phyloP scores from a whole-genome alignment of 1,140 invertebrate genomes.

The Bombyx mandarina region DNA sequence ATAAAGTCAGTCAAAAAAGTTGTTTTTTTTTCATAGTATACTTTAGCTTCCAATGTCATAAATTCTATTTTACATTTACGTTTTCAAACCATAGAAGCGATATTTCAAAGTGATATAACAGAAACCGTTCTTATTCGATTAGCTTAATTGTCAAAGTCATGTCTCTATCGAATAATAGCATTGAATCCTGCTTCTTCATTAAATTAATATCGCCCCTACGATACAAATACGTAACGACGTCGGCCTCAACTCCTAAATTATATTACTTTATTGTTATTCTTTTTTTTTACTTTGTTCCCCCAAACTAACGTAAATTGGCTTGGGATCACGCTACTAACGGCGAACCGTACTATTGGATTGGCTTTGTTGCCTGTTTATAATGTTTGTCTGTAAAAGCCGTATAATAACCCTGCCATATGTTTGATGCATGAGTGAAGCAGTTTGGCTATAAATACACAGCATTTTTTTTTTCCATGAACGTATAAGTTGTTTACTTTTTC shows the following conservation, averaged over 20 bases:
- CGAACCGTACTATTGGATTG: slow-evolving; percentile 60
- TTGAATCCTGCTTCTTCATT: slow-evolving; percentile 55
- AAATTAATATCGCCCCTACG: slow-evolving; percentile 54
- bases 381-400: too few relatives aligned
- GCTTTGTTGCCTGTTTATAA: slow-evolving; percentile 28
- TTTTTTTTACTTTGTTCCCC: slow-evolving; percentile 65
- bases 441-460: too few relatives aligned
- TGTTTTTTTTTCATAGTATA: too few relatives aligned
- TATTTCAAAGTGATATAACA: background rate
- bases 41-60: too few relatives aligned
- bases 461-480: too few relatives aligned
- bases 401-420: too few relatives aligned
- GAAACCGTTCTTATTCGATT: slow-evolving; percentile 13
- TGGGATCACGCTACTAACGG: slow-evolving; percentile 63
- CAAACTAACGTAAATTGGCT: slow-evolving; percentile 63
- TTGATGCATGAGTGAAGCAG: too few relatives aligned
- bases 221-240: slow-evolving; percentile 57
- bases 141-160: slow-evolving; percentile 24
- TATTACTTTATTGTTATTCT: slow-evolving; percentile 69
- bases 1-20: too few relatives aligned
- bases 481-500: too few relatives aligned
- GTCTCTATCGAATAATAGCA: slow-evolving; percentile 39
- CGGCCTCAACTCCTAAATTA: slow-evolving; percentile 55
- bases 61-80: too few relatives aligned
- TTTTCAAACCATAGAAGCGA: too few relatives aligned